Base-by-base conservation (phyloP, 2,888 invertebrate species). In the Amblyteles armatorius region DNA sequence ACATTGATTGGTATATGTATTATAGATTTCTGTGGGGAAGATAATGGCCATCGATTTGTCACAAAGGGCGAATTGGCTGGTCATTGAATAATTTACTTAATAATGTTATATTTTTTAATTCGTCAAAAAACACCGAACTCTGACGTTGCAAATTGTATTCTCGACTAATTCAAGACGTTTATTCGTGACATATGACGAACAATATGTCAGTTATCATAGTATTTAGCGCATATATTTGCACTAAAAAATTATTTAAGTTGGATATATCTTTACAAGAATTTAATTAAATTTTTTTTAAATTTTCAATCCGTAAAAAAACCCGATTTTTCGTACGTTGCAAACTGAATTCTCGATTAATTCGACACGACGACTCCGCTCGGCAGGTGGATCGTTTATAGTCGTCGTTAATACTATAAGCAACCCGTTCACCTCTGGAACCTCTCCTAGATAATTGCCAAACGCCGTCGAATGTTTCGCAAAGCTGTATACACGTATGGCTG, bases 341-440 rank as follows among this genome's bases (percentile, higher is more conserved):
- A 63, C n/a, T 29, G 16, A 48, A 40, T 63, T 65, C 29, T 50
- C n/a, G 13, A 76, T 19, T 7, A 29, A 19, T 50, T 19, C 74
- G 48, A 50, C 50, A 33, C 33, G 5, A 7, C 16, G n/a, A 63
- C 29, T 44, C 63, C 11, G 7, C 48, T 29, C n/a, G 60, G 33
- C 74, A 76, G 73, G 74, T 76, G 65, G 50, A 65, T 50, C 63
- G 13, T 19, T 76, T 48, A 50, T 48, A 63, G 63, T 33, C 74
- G 33, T 65, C 33, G 48, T n/a, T 48, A 19, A 11, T 5, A 13
- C 48, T 65, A 22, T 19, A 33, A 3, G 19, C 65, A 80, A 84
- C 80, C 55, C 67, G 76, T 69, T 77, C 67, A 73, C 68, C 81
- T 84, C 73, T 40, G 33, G n/a, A 29, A n/a, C 60, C 48, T 33